These are phyloP conservation scores for Cosmorhoe ocellata DNA, from an alignment of 2,888 invertebrate genomes.

Conservation along the genomic window DNA sequence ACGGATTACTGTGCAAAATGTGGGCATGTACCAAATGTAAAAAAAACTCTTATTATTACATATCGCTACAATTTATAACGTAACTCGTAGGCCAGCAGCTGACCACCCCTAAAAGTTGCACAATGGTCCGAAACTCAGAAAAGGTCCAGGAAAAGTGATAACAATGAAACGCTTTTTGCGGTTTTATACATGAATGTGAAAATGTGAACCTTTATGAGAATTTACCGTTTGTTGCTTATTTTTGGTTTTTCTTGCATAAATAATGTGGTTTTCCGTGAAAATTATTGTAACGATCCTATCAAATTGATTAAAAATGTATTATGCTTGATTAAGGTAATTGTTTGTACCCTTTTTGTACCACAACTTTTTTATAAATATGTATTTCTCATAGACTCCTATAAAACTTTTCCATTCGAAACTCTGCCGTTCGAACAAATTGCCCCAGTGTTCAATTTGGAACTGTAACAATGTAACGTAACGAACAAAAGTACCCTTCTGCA, in stretches of 20 bases:
- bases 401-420: slow-evolving; percentile 18
- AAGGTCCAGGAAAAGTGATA: slow-evolving; percentile 42
- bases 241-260: slow-evolving; percentile 5
- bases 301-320: too few species aligned
- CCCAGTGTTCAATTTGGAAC: slow-evolving; percentile 5
- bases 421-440: slow-evolving; percentile 22
- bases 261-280: not conserved
- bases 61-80: slow-evolving; percentile 18
- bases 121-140: slow-evolving; percentile 45
- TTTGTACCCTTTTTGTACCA: too few species aligned
- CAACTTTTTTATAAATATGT: too few species aligned
- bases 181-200: slow-evolving; percentile 31
- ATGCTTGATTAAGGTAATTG: too few species aligned
- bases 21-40: too few species aligned
- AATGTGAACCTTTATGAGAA: slow-evolving; percentile 25
- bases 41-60: slow-evolving; percentile 1
- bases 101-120: slow-evolving; percentile 45
- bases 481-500: slow-evolving; percentile 21
- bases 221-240: slow-evolving; percentile 9
- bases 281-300: too few species aligned
- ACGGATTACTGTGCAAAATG: too few species aligned
- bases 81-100: slow-evolving; percentile 25
- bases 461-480: slow-evolving; percentile 25
- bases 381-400: too few species aligned
- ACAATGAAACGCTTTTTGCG: slow-evolving; percentile 58